phyloP scores from a whole-genome alignment of 1,140 invertebrate genomes.

The Acromyrmex echinatior region DNA sequence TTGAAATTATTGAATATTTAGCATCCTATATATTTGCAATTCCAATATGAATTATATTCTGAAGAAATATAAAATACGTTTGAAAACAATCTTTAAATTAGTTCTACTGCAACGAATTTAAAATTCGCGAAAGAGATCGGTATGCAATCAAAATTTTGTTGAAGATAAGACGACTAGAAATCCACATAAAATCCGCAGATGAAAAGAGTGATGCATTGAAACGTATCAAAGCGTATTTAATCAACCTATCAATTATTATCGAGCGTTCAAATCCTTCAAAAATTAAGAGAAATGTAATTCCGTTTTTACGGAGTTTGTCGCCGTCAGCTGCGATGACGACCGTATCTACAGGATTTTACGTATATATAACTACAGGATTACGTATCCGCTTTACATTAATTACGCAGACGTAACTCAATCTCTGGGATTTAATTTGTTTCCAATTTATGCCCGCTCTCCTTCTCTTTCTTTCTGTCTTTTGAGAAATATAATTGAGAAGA shows the following conservation, averaged over 20 bases:
- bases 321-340: conserved; percentile 2
- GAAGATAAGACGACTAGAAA: not conserved
- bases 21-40: not conserved
- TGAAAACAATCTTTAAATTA: not conserved
- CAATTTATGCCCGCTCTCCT: conserved; percentile 64
- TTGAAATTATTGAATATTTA: not conserved
- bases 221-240: conserved; percentile 25
- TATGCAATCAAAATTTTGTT: conserved; percentile 18
- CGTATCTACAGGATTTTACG: conserved; percentile 9
- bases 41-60: not conserved
- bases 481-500: conserved; percentile 32
- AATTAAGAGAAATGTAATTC: conserved; percentile 19
- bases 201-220: conserved; percentile 5
- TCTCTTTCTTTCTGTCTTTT: not conserved
- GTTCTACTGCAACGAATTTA: not conserved
- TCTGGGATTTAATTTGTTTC: conserved; percentile 76
- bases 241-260: conserved; percentile 35
- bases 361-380: conserved; percentile 63
- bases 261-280: not conserved
- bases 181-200: not conserved
- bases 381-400: conserved; percentile 74
- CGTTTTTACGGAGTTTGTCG: conserved; percentile 29
- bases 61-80: not conserved
- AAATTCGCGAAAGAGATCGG: not conserved
- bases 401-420: conserved; percentile 56